Evolutionary conservation across 2,113 vertebrate genomes (phyloP).

Genomic region (Lichenostomus cassidix): DNA sequence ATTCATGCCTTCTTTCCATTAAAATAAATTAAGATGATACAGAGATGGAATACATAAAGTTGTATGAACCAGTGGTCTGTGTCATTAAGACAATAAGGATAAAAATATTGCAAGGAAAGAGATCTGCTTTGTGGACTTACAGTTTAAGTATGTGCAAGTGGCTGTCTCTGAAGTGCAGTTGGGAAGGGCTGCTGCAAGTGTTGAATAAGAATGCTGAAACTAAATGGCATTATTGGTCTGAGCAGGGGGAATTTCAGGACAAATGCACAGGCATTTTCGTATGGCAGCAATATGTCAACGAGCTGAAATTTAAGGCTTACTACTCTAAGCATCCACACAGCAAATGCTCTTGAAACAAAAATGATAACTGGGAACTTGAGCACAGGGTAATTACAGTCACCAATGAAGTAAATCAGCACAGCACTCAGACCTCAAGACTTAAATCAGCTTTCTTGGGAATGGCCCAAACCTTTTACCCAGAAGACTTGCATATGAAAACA

Average conservation of each 20-base stretch:
- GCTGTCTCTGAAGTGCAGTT: not conserved
- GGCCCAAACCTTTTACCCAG: not conserved
- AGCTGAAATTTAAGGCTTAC: not conserved
- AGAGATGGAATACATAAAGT: slow-evolving; percentile 2
- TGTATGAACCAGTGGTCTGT: not conserved
- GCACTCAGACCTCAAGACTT: slow-evolving; percentile 21
- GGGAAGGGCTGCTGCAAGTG: not conserved
- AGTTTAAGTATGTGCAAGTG: not conserved
- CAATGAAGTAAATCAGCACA: not conserved
- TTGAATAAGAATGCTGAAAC: not conserved
- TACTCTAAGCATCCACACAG: not conserved
- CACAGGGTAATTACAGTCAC: not conserved
- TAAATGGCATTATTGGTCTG: not conserved
- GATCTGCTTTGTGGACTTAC: not conserved
- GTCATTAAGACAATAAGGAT: slow-evolving; percentile 3
- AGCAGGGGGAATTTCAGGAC: not conserved
- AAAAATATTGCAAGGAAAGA: not conserved
- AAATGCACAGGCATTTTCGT: not conserved
- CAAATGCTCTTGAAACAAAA: slow-evolving; percentile 42
- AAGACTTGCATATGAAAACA: not conserved
- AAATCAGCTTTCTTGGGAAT: slow-evolving; percentile 22
- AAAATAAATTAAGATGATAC: slow-evolving; percentile 18
- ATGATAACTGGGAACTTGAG: not conserved
- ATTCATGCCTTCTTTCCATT: not conserved
- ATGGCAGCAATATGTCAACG: not conserved